These are phyloP conservation scores for Onthophagus sagittarius DNA, from an alignment of 2,888 invertebrate genomes.

Conservation along the genomic window DNA sequence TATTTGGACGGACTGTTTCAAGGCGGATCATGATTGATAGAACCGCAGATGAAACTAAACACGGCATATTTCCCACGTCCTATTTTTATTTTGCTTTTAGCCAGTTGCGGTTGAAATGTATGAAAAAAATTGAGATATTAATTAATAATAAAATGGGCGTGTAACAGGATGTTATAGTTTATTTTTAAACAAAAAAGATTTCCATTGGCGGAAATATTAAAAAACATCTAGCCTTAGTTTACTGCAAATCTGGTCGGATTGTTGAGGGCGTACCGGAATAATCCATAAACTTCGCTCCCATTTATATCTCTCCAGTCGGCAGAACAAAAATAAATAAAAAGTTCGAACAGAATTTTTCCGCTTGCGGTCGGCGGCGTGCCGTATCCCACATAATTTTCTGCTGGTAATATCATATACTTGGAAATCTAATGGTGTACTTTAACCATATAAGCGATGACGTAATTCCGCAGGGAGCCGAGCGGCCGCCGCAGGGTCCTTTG, in stretches of 20 bases:
- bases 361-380: constrained; percentile 12
- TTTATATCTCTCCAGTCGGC: neutral
- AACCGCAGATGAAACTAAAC: neutral
- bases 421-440: constrained; percentile 32
- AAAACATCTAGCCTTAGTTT: neutral
- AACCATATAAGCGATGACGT: constrained; percentile 29
- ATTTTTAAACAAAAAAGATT: too few species aligned
- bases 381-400: constrained; percentile 25
- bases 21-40: neutral
- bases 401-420: constrained; percentile 25
- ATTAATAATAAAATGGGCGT: too few species aligned
- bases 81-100: neutral
- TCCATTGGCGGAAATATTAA: neutral
- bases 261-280: neutral
- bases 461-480: constrained; percentile 27
- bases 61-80: neutral
- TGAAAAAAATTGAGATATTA: neutral
- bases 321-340: neutral
- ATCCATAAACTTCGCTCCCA: constrained; percentile 1
- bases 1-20: neutral
- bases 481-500: constrained; percentile 25
- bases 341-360: constrained; percentile 13
- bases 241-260: neutral
- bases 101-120: neutral
- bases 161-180: too few species aligned